Conservation (phyloP, 2,888 invertebrate genomes). For the Corbicula japonica region DNA sequence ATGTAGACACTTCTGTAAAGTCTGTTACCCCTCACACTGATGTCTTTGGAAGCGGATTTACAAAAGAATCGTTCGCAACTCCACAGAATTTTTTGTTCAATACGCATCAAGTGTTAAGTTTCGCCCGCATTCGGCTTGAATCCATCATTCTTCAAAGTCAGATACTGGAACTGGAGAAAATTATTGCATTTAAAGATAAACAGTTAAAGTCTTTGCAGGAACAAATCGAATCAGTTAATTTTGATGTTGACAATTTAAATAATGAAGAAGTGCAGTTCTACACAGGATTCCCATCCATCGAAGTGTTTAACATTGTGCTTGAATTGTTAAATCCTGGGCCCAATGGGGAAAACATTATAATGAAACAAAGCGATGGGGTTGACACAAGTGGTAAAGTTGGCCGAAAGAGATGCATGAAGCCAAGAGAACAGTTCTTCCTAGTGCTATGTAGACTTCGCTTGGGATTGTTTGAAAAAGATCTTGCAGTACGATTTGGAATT, state of each 20-base stretch:
- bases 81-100: too few relatives aligned
- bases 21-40: too few relatives aligned
- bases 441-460: slow-evolving; percentile 49
- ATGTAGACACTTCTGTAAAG: too few relatives aligned
- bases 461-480: slow-evolving; percentile 45
- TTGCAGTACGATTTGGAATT: slow-evolving; percentile 43
- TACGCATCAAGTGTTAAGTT: too few relatives aligned
- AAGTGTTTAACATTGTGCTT: slow-evolving; percentile 23
- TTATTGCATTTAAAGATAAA: too few relatives aligned
- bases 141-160: too few relatives aligned
- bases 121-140: too few relatives aligned
- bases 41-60: too few relatives aligned
- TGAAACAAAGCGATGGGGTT: slow-evolving; percentile 7
- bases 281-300: slow-evolving; percentile 23
- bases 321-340: slow-evolving; percentile 25
- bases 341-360: slow-evolving; percentile 19
- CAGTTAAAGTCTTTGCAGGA: too few relatives aligned
- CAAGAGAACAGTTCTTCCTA: slow-evolving; percentile 48
- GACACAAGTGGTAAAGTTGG: not conserved
- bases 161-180: too few relatives aligned
- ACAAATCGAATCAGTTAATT: slow-evolving; percentile 2
- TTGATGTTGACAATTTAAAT: slow-evolving; percentile 13
- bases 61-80: too few relatives aligned
- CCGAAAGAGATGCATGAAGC: slow-evolving; percentile 7
- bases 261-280: not conserved